Evolutionary conservation across 1,140 invertebrate genomes (phyloP).

Genomic region (Sycophaga agraensis): DNA sequence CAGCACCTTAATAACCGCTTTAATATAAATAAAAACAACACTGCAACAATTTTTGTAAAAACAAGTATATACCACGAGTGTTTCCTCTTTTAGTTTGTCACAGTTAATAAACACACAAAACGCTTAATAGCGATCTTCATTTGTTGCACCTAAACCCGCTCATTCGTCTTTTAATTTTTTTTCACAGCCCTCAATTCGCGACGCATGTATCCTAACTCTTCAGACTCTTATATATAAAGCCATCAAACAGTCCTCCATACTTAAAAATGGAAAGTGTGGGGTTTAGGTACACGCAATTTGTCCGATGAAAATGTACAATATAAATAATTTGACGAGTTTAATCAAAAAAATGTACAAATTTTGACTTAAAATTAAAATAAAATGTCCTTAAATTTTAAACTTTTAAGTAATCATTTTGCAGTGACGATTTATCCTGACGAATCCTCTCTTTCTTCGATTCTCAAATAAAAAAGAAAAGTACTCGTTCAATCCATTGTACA

Average conservation of each 20-base stretch:
- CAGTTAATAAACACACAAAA: no score
- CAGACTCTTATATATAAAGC: constrained; percentile 1
- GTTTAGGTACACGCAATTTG: constrained; percentile 21
- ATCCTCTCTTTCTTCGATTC: no score
- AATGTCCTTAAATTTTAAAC: constrained; percentile 11
- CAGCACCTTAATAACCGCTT: constrained; percentile 52
- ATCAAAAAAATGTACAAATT: constrained; percentile 49
- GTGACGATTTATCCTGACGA: no score
- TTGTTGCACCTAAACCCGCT: constrained; percentile 30
- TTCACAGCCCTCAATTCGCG: constrained; percentile 56
- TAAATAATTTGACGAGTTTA: constrained; percentile 52
- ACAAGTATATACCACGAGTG: constrained; percentile 35
- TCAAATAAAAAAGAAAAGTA: no score
- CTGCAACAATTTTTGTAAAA: constrained; percentile 36
- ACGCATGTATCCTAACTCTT: constrained; percentile 16
- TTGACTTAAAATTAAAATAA: constrained; percentile 28
- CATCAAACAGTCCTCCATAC: not conserved
- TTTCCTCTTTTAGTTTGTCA: constrained; percentile 8
- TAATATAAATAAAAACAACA: constrained; percentile 41
- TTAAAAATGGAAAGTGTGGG: constrained; percentile 12
- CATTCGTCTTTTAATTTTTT: constrained; percentile 32
- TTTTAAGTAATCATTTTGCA: constrained; percentile 24
- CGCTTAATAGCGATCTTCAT: no score
- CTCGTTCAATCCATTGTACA: no score
- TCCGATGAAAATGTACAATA: constrained; percentile 44